Evolutionary conservation across 2,113 vertebrate genomes (phyloP).

Genomic region (Apteryx mantelli): DNA sequence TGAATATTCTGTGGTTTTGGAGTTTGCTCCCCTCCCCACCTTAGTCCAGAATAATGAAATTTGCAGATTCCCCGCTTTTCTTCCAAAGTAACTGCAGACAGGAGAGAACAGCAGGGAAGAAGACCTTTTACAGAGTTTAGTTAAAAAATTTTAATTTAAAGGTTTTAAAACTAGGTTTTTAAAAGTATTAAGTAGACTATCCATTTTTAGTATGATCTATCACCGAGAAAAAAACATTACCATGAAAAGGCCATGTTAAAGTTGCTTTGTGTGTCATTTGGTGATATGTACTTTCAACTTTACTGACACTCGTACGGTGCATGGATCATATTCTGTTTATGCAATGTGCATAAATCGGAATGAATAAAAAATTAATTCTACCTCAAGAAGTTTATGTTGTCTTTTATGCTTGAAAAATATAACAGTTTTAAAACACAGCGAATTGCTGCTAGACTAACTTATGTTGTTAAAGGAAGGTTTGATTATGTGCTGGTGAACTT

Average conservation of each 20-base stretch:
- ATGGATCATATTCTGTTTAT: not conserved
- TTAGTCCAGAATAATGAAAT: not conserved
- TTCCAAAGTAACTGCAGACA: not conserved
- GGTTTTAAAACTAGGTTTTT: not conserved
- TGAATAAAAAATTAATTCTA: not conserved
- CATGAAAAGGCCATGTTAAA: not conserved
- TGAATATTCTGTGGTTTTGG: not conserved
- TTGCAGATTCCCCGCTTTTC: not conserved
- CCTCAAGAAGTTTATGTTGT: not conserved
- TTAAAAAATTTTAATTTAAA: not conserved
- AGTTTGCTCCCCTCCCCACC: not conserved
- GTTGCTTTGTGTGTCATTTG: not conserved
- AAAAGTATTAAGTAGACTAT: not conserved
- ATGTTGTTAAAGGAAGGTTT: not conserved
- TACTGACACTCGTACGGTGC: not conserved
- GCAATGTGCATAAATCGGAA: not conserved
- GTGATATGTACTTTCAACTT: not conserved
- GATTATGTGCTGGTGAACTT: not conserved
- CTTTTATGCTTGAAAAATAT: not conserved
- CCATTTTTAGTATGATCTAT: not conserved
- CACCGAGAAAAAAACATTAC: not conserved
- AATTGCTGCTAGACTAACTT: not conserved
- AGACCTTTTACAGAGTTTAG: fast-evolving
- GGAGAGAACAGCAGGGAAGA: not conserved
- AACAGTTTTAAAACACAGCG: not conserved